Evolutionary conservation across 1,140 invertebrate genomes (phyloP), one percentile per base, ranked within the genome.

Genomic region (Octopus sinensis): DNA sequence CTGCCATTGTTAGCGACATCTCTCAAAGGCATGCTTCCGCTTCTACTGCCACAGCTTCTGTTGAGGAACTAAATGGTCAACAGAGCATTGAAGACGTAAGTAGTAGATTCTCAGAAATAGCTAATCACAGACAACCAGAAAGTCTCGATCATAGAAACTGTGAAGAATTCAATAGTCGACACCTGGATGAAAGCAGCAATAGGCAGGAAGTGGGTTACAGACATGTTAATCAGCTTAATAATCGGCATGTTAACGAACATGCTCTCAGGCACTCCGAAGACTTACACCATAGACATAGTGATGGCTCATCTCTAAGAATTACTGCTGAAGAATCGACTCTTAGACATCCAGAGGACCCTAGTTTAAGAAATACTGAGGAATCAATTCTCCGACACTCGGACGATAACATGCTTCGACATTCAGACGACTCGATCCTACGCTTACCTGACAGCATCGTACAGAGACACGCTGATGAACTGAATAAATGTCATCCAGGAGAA

Each of bases 61-160:
- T 73, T 73, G 68, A 73, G 13, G 68, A 73, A 73, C 7, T 73
- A 13, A 73, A 73, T 13, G 68, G 68, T 23, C 68, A 73, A 73
- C 68, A 73, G 30, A 73, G 30, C 68, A 73, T 5, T 73, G 68
- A 73, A 23, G 68, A 73, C 17, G 68, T 73, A 23, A 73, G 13
- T 73, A 73, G 13, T 23, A 73, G 68, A 73, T 73, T 73, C 68
- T 73, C 68, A 73, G 68, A 73, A n/a, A 73, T 73, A n/a, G 30
- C 68, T n/a, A 73, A 73, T 73, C 68, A 73, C 68, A 73, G 68
- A 73, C 68, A 73, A 6, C 68, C 68, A n/a, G 68, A 73, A 73
- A 23, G 30, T 6, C 7, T 10, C 30, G 68, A 73, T 73, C 68
- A 73, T 23, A 73, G 68, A 73, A 73, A 73, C 30, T 73, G 17